Evolutionary conservation across 2,888 invertebrate genomes (phyloP), one percentile per base, ranked within the genome.

Genomic region (Hanleya hanleyi): DNA sequence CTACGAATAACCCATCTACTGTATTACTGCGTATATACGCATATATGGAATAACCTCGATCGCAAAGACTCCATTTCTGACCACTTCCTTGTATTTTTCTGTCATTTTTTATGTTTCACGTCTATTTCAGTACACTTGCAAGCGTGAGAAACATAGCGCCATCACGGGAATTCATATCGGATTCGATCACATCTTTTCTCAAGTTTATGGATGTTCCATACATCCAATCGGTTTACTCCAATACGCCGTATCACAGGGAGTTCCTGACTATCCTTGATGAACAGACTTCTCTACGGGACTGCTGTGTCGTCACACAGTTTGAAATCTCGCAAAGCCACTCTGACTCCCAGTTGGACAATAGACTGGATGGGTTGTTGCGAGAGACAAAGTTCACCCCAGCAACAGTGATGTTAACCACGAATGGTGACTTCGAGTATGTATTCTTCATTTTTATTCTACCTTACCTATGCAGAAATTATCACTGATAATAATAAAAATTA

Each of bases 241-340:
- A 57, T 18, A 57, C 57, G 57, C 57, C 18, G 12, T 57, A 57
- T 9, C 32, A 29, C 57, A 57, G 57, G 32, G 26, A 32, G 4
- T 57, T 57, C 26, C 26, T 57, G 57, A 32, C 22, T 18, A 57
- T 22, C 15, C 26, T 57, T 15, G 29, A 57, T 32, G 57, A 57
- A 15, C 22, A 32, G 32, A 57, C 57, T 1, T 57, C 57, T 2
- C 2, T 57, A 26, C 18, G 57, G 32, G 57, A 57, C 29, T 57
- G 57, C 32, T 57, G 57, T 26, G 57, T 57, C 57, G 57, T 57
- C 57, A 57, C 57, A 15, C 57, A 57, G 29, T 57, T 57, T 26
- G 57, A 57, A 26, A 29, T 57, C 57, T 57, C 57, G 22, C 18
- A 29, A 9, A 57, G 29, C 29, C 29, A 29, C 22, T 22, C 57